phyloP scores from a whole-genome alignment of 2,797 vertebrate genomes.

The Peromyscus aztecus region DNA sequence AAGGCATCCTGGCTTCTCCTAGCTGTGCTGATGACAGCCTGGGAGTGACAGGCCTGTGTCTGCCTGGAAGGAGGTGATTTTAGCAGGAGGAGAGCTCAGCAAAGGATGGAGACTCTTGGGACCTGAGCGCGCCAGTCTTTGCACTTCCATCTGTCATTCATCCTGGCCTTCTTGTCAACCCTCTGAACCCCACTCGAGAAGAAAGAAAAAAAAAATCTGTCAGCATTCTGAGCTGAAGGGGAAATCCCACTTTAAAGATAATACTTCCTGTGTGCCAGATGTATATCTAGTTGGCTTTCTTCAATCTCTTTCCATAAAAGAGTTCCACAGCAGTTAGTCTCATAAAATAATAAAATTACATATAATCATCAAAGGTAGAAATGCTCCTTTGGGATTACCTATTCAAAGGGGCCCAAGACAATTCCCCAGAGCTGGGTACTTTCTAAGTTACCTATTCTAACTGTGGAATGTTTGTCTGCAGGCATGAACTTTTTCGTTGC shows the following conservation, averaged over 20 bases:
- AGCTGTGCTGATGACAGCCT: background rate
- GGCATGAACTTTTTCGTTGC: constrained; percentile 1
- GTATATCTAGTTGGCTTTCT: constrained; percentile 59
- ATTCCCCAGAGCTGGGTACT: background rate
- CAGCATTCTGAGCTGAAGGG: constrained; percentile 63
- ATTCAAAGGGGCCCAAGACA: background rate
- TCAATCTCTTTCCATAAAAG: constrained; percentile 52
- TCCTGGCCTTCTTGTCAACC: constrained; percentile 49
- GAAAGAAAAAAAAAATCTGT: constrained; percentile 51
- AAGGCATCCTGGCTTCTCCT: background rate
- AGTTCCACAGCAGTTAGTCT: constrained; percentile 40
- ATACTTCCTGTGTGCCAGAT: constrained; percentile 52
- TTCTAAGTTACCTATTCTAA: background rate
- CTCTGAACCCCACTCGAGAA: constrained; percentile 36
- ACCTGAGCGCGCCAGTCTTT: background rate
- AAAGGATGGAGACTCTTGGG: background rate
- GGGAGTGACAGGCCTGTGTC: background rate
- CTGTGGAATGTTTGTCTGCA: background rate
- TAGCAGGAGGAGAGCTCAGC: background rate
- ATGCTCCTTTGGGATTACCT: constrained; percentile 30
- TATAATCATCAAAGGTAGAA: constrained; percentile 9
- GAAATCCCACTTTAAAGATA: constrained; percentile 69
- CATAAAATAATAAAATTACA: constrained; percentile 70
- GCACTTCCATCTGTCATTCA: constrained; percentile 30
- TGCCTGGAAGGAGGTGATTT: constrained; percentile 16